Evolutionary conservation across 2,888 invertebrate genomes (phyloP), one percentile per base, ranked within the genome.

Genomic region (Sesia apiformis): DNA sequence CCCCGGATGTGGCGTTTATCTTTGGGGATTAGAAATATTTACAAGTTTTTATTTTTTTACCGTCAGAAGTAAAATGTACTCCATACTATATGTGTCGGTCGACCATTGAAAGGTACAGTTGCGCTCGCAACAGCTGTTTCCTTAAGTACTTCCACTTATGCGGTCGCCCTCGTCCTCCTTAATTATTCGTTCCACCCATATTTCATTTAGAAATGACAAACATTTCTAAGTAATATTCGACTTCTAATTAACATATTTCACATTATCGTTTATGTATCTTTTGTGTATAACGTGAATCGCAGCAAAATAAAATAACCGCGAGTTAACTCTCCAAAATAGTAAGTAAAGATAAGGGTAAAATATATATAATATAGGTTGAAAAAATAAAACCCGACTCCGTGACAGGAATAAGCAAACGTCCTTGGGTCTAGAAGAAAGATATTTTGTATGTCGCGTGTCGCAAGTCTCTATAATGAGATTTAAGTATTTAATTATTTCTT

Each of bases 81-180:
- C 70, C 63, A 51, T 57, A 23, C 23, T 23, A 57, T 40, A 52
- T 63, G 8, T 54, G 8, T 52, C 56, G 59, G 60, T 64, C 62
- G 58, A 62, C 63, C 54, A 62, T 57, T 60, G 61, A 60, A 63
- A 57, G 66, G 63, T 62, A 67, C 50, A 60, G 61, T 63, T 61
- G 71, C 68, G 69, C 66, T 73, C 70, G 70, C 72, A 70, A 68
- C 73, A 79, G 74, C 80, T 76, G 77, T 70, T 74, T 74, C 74
- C 75, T 72, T 76, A 76, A 81, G 78, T 53, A 58, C 77, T 71
- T 68, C 63, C 69, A 63, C 71, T 73, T 72, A 68, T 70, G 78
- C 70, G 76, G 73, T 72, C 52, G 53, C 53, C 63, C 66, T 59
- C 41, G 60, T 54, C 55, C 64, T 62, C 67, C 69, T 73, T 80